phyloP scores from a whole-genome alignment of 1,140 invertebrate species.

The Micrasema minimum region DNA sequence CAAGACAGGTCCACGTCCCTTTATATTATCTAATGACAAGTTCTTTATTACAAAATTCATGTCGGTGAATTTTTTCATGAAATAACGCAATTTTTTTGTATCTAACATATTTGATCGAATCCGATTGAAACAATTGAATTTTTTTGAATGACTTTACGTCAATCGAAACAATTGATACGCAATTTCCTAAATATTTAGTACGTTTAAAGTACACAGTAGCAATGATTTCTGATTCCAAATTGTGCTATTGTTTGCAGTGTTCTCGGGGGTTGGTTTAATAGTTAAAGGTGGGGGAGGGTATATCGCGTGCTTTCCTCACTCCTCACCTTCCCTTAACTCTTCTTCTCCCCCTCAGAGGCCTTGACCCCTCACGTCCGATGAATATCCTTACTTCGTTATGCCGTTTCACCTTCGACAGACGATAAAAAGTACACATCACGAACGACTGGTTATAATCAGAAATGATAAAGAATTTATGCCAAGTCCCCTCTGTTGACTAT shows the following conservation, averaged over 20 bases:
- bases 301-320: background rate
- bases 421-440: conserved; percentile 22
- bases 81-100: too few species aligned
- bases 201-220: background rate
- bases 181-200: too few species aligned
- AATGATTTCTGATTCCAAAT: background rate
- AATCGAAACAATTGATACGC: too few species aligned
- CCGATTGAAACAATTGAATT: too few species aligned
- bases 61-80: too few species aligned
- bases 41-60: too few species aligned
- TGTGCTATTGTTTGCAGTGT: conserved; percentile 20
- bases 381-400: conserved; percentile 30
- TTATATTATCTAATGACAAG: background rate
- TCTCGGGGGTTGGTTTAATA: background rate
- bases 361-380: conserved; percentile 30
- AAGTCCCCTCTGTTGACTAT: background rate
- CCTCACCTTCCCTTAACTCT: background rate
- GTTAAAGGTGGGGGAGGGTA: background rate
- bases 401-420: conserved; percentile 25
- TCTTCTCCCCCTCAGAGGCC: background rate
- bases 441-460: conserved; percentile 6
- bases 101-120: too few species aligned
- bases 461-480: background rate
- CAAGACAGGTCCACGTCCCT: too few species aligned
- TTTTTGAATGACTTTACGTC: too few species aligned